A percentile compares a stretch with the other conserved stretches of the same genome.
phyloP scores from a whole-genome alignment of 2,797 vertebrate species.

The Acipenser oxyrinchus region DNA sequence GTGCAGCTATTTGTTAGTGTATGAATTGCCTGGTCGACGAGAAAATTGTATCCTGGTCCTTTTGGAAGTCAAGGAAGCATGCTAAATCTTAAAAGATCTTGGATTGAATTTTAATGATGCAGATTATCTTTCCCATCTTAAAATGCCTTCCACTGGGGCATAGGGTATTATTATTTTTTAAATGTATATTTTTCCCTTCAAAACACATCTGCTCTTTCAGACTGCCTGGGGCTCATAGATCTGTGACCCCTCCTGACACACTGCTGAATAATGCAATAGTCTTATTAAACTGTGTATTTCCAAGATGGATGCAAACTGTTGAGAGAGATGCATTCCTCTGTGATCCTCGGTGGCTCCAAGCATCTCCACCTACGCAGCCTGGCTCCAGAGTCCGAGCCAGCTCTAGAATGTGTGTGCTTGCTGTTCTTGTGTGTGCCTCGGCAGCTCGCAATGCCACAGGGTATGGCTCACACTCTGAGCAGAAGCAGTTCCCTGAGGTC shows the following conservation, averaged over 20 bases:
- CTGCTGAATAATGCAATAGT: conserved; percentile 27
- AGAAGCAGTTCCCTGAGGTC: too few species aligned
- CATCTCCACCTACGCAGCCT: conserved; percentile 6
- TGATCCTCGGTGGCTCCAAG: neutral
- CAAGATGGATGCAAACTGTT: neutral
- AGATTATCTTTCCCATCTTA: too few species aligned
- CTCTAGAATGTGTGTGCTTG: conserved; percentile 1
- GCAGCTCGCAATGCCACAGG: neutral
- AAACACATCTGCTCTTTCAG: neutral
- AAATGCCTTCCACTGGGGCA: too few species aligned
- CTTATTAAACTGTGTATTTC: conserved; percentile 22
- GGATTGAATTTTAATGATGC: too few species aligned
- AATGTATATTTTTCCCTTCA: too few species aligned
- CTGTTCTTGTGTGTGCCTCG: neutral
- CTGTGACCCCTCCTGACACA: conserved; percentile 23
- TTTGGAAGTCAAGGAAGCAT: too few species aligned
- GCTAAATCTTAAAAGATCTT: too few species aligned
- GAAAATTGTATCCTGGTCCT: too few species aligned
- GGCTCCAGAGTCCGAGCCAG: neutral
- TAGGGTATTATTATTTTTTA: too few species aligned
- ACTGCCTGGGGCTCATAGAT: conserved; percentile 31
- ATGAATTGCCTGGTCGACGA: too few species aligned
- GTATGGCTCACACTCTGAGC: neutral
- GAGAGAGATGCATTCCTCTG: conserved; percentile 12
- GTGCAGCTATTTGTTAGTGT: too few species aligned